Evolutionary conservation across 2,888 invertebrate species (phyloP).

Genomic region (Papilio gigon): DNA sequence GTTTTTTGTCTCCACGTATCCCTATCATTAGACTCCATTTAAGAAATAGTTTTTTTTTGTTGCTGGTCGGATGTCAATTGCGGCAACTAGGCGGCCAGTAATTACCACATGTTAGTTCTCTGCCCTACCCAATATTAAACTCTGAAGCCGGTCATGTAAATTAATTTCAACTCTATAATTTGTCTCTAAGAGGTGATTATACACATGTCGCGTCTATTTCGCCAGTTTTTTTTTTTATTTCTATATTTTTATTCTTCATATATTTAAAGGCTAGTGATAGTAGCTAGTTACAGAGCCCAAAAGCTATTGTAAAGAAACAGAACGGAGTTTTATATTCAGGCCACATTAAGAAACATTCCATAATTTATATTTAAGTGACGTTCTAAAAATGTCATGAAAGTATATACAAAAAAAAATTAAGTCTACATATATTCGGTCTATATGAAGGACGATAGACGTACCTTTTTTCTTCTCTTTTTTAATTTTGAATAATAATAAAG

Average conservation of each 20-base stretch:
- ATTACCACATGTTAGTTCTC: slow-evolving; percentile 72
- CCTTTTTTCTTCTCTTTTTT: no score
- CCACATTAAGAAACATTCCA: no score
- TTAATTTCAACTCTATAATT: slow-evolving; percentile 65
- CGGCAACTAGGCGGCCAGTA: slow-evolving; percentile 67
- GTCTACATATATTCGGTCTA: no score
- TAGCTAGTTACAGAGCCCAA: not conserved
- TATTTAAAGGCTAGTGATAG: not conserved
- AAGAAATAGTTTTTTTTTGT: slow-evolving; percentile 60
- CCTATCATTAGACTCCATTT: slow-evolving; percentile 72
- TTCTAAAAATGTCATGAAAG: no score
- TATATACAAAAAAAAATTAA: no score
- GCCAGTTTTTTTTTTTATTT: slow-evolving; percentile 45
- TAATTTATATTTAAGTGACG: no score
- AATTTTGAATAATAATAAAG: no score
- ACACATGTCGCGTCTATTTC: slow-evolving; percentile 46
- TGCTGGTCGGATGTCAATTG: slow-evolving; percentile 71
- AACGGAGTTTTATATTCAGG: no score
- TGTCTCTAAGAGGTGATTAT: slow-evolving; percentile 53
- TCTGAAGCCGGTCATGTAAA: slow-evolving; percentile 61
- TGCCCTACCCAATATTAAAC: slow-evolving; percentile 57
- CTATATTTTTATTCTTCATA: slow-evolving; percentile 33
- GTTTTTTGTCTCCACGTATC: slow-evolving; percentile 48
- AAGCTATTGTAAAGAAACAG: not conserved
- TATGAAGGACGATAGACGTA: no score